Percentiles rank a stretch among this genome's conserved stretches.
These are phyloP conservation scores for Lysandra bellargus DNA, from an alignment of 2,888 invertebrate genomes.

Conservation along the genomic window DNA sequence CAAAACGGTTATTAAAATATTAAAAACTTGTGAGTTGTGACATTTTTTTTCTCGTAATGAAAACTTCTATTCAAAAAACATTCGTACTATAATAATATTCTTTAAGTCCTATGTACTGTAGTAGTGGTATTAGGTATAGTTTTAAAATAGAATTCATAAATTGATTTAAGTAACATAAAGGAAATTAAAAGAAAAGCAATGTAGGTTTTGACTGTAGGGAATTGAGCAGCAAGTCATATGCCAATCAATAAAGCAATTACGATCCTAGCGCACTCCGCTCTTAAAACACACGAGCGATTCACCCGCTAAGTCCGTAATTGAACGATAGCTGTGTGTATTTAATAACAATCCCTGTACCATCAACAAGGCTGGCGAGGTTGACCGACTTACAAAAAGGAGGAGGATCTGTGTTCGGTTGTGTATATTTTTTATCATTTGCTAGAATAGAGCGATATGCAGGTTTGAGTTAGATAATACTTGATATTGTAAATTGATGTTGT, in stretches of 20 bases:
- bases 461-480: background rate
- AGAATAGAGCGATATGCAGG: background rate
- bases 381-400: background rate
- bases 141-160: too few relatives aligned
- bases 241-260: conserved; percentile 31
- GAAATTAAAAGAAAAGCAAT: background rate
- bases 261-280: conserved; percentile 18
- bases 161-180: background rate
- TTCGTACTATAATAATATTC: background rate
- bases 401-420: background rate
- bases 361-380: background rate
- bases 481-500: too few relatives aligned
- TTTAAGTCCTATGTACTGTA: background rate
- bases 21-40: background rate
- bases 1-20: conserved; percentile 14
- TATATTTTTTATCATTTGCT: background rate
- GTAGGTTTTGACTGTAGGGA: conserved; percentile 1
- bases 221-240: conserved; percentile 31
- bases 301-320: conserved; percentile 29
- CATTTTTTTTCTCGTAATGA: background rate
- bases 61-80: background rate
- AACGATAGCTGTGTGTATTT: conserved; percentile 26
- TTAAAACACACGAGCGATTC: conserved; percentile 25
- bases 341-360: conserved; percentile 26
- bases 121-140: background rate